Percentiles rank a stretch among this genome's conserved stretches.
Evolutionary conservation across 1,140 invertebrate genomes (phyloP).

Genomic region (Drusus annulatus): DNA sequence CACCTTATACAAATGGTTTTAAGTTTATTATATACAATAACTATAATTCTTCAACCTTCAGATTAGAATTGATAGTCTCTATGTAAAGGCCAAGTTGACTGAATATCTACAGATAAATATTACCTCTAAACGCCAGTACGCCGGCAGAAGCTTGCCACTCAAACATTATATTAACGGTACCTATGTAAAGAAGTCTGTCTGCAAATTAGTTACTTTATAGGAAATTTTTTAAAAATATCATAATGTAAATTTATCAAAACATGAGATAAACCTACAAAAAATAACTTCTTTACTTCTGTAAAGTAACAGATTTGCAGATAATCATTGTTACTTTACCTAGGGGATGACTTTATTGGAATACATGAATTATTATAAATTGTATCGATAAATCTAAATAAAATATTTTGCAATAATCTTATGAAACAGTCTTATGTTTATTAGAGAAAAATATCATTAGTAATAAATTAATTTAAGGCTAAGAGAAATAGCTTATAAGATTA

Average conservation of each 20-base stretch:
- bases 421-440: constrained; percentile 40
- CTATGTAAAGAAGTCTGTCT: too few relatives aligned
- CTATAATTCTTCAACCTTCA: constrained; percentile 11
- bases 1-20: constrained; percentile 47
- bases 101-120: constrained; percentile 14
- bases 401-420: not conserved
- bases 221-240: too few relatives aligned
- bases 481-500: not conserved
- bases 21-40: constrained; percentile 55
- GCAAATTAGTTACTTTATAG: too few relatives aligned
- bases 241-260: too few relatives aligned
- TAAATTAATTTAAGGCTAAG: not conserved
- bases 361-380: too few relatives aligned
- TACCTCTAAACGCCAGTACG: not conserved
- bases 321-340: too few relatives aligned
- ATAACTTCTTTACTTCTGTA: too few relatives aligned
- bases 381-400: not conserved
- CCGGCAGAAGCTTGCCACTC: too few relatives aligned
- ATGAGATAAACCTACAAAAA: too few relatives aligned
- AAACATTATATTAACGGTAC: too few relatives aligned
- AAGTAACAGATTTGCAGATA: too few relatives aligned
- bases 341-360: too few relatives aligned
- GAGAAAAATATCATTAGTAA: constrained; percentile 21
- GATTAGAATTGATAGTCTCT: constrained; percentile 22
- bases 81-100: constrained; percentile 18